A percentile compares a stretch with the other conserved stretches of the same genome.
These are phyloP conservation scores for Triplophysa yarkandensis DNA, from an alignment of 2,797 vertebrate genomes.

Conservation along the genomic window DNA sequence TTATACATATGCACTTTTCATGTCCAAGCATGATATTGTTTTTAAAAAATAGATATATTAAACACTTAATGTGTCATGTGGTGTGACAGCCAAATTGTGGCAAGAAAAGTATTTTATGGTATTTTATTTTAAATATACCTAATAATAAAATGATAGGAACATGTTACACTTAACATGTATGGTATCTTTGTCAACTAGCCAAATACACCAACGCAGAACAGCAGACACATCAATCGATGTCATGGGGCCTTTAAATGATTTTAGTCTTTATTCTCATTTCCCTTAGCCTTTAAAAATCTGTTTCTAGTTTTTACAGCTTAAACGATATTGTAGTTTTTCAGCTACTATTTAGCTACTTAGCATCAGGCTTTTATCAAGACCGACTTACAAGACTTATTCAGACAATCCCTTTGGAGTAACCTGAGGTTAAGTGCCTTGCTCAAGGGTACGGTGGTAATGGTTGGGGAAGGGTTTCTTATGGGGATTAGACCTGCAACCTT, in stretches of 20 bases:
- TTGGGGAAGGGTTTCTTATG: background rate
- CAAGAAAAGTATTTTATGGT: too few relatives aligned
- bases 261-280: background rate
- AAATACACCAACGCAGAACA: background rate
- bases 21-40: too few relatives aligned
- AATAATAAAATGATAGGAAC: too few relatives aligned
- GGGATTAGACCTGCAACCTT: constrained; percentile 3
- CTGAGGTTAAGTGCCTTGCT: background rate
- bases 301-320: background rate
- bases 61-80: too few relatives aligned
- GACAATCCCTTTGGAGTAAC: background rate
- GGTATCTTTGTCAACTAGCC: background rate
- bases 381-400: background rate
- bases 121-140: too few relatives aligned
- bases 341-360: background rate
- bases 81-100: too few relatives aligned
- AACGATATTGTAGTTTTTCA: background rate
- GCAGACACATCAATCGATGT: background rate
- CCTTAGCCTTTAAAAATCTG: background rate
- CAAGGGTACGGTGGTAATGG: background rate
- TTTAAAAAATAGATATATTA: too few relatives aligned
- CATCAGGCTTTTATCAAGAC: background rate
- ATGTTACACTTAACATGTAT: too few relatives aligned
- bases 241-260: background rate
- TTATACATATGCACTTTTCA: too few relatives aligned